A percentile compares a stretch with the other conserved stretches of the same genome.
Evolutionary conservation across 2,888 invertebrate genomes (phyloP).

Genomic region (Megalurothrips usitatus): DNA sequence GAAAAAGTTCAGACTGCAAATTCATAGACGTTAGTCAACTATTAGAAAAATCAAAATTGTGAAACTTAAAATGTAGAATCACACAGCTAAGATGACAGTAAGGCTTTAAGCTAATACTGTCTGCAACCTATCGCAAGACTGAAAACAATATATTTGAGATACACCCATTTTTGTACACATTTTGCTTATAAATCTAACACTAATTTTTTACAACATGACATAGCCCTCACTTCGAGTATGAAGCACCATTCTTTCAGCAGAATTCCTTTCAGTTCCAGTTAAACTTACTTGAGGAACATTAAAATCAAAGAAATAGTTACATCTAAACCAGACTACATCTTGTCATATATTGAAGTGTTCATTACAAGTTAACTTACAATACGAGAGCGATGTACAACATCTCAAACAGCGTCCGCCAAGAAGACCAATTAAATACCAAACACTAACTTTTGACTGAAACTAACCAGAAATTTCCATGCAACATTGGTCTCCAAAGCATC

Average conservation of each 20-base stretch:
- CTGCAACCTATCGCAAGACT: not conserved
- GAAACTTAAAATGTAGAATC: conserved; percentile 7
- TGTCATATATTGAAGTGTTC: conserved; percentile 2
- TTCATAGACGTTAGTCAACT: conserved; percentile 21
- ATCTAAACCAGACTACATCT: not conserved
- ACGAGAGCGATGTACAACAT: conserved; percentile 13
- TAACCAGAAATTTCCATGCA: not conserved
- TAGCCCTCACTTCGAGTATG: not conserved
- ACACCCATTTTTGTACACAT: conserved; percentile 5
- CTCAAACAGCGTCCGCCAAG: not conserved
- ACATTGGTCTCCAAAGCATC: not conserved
- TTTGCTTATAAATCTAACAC: not conserved
- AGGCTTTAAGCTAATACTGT: conserved; percentile 6
- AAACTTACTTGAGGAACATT: conserved; percentile 5
- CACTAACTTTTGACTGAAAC: not conserved
- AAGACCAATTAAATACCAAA: not conserved
- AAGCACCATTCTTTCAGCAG: conserved; percentile 17
- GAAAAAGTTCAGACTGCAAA: not conserved
- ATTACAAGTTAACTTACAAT: not conserved
- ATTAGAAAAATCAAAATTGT: conserved; percentile 14
- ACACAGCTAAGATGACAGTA: not conserved
- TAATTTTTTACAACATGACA: not conserved
- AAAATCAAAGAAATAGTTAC: not conserved
- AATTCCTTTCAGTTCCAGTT: not conserved
- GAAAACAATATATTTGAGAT: not conserved